phyloP scores from a whole-genome alignment of 1,140 invertebrate genomes.

The Thalassaphorura encarpata region DNA sequence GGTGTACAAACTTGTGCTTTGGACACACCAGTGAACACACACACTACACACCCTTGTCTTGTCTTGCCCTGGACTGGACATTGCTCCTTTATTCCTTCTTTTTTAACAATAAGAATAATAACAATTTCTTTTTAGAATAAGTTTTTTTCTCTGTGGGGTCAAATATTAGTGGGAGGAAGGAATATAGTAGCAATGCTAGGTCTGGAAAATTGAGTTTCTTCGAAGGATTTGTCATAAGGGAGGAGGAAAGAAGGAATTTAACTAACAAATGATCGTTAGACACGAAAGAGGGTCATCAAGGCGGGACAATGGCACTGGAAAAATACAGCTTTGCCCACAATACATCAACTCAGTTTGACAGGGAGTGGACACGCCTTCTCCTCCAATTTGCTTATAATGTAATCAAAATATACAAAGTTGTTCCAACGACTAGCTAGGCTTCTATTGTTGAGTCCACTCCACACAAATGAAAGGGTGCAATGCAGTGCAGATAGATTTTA shows the following conservation, averaged over 20 bases:
- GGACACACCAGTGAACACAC: too few relatives aligned
- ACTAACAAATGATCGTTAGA: constrained; percentile 26
- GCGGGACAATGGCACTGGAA: constrained; percentile 21
- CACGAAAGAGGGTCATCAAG: constrained; percentile 27
- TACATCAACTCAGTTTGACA: background rate
- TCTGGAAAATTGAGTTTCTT: background rate
- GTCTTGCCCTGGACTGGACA: too few relatives aligned
- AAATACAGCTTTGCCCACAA: constrained; percentile 19
- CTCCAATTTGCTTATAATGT: background rate
- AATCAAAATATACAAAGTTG: constrained; percentile 6
- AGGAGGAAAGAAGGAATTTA: constrained; percentile 12
- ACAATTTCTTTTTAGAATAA: background rate
- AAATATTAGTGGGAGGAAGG: background rate
- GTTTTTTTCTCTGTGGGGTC: background rate
- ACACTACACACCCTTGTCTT: too few relatives aligned
- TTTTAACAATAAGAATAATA: background rate
- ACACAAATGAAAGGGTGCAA: constrained; percentile 4
- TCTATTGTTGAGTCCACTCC: too few relatives aligned
- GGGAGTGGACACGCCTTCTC: background rate
- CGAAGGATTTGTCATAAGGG: background rate
- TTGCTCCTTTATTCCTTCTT: too few relatives aligned
- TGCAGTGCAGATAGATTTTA: background rate
- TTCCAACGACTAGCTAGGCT: constrained; percentile 11
- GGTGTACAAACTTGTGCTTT: too few relatives aligned
- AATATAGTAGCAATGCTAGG: background rate